phyloP scores from a whole-genome alignment of 2,888 invertebrate species.

The Sinopyrophorus schimmeli region DNA sequence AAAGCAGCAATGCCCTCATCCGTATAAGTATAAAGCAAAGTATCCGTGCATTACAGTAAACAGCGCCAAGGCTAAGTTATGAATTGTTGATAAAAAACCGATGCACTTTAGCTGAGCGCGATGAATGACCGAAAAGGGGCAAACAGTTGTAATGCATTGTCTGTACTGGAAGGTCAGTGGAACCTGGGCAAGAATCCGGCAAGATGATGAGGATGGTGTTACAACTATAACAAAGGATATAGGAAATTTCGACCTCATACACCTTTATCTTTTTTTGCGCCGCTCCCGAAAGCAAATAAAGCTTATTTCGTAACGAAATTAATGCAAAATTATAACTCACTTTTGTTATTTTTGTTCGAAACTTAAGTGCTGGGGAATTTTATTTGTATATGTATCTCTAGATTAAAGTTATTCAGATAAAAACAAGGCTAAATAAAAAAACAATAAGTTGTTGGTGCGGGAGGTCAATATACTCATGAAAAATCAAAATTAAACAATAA shows the following conservation, averaged over 20 bases:
- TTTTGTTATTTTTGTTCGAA: neutral
- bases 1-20: slow-evolving; percentile 16
- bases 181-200: slow-evolving; percentile 17
- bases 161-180: slow-evolving; percentile 32
- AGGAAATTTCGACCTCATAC: neutral
- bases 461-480: slow-evolving; percentile 20
- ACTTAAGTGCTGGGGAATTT: neutral
- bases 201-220: slow-evolving; percentile 9
- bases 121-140: slow-evolving; percentile 36
- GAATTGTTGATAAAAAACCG: slow-evolving; percentile 32
- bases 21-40: slow-evolving; percentile 12
- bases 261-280: no score
- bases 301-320: neutral
- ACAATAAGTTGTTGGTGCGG: slow-evolving; percentile 13
- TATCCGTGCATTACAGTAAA: slow-evolving; percentile 27
- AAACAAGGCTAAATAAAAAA: slow-evolving; percentile 19
- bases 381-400: slow-evolving; percentile 8
- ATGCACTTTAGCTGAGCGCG: slow-evolving; percentile 33
- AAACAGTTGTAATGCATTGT: slow-evolving; percentile 30
- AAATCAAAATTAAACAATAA: slow-evolving; percentile 12
- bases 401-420: slow-evolving; percentile 9
- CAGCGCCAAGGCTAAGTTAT: slow-evolving; percentile 28
- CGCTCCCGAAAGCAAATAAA: no score
- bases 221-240: slow-evolving; percentile 6
- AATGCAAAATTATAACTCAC: neutral